Evolutionary conservation across 2,888 invertebrate genomes (phyloP).

Genomic region (Cephus runcator): DNA sequence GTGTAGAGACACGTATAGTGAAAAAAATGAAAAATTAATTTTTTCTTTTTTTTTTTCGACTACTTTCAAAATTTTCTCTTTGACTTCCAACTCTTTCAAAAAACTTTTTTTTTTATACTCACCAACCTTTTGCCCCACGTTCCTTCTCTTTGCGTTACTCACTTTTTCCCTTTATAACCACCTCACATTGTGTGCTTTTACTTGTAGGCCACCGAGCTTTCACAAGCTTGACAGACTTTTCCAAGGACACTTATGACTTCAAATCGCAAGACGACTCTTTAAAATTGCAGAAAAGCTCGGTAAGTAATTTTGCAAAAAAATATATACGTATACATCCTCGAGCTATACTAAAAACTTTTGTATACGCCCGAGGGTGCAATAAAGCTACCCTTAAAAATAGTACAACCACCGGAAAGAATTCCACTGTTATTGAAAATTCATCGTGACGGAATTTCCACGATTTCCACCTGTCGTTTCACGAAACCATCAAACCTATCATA

Average conservation of each 20-base stretch:
- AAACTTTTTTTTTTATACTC: background rate
- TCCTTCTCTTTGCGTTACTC: background rate
- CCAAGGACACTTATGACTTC: background rate
- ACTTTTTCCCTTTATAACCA: background rate
- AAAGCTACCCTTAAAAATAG: background rate
- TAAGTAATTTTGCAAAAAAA: background rate
- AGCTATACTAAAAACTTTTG: background rate
- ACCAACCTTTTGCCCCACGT: background rate
- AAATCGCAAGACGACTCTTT: background rate
- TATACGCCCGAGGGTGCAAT: background rate
- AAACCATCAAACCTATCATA: background rate
- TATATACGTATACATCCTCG: background rate
- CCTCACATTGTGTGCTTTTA: background rate
- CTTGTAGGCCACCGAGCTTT: background rate
- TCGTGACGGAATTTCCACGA: background rate
- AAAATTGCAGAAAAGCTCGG: background rate
- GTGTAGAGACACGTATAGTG: background rate
- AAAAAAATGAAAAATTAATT: background rate
- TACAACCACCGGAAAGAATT: background rate
- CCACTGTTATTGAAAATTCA: background rate
- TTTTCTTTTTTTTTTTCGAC: background rate
- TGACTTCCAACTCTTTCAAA: background rate
- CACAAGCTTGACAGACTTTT: background rate
- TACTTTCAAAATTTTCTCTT: background rate
- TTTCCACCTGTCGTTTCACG: background rate